These are phyloP conservation scores for Crypturellus undulatus DNA, from an alignment of 2,113 vertebrate species.

Conservation along the genomic window DNA sequence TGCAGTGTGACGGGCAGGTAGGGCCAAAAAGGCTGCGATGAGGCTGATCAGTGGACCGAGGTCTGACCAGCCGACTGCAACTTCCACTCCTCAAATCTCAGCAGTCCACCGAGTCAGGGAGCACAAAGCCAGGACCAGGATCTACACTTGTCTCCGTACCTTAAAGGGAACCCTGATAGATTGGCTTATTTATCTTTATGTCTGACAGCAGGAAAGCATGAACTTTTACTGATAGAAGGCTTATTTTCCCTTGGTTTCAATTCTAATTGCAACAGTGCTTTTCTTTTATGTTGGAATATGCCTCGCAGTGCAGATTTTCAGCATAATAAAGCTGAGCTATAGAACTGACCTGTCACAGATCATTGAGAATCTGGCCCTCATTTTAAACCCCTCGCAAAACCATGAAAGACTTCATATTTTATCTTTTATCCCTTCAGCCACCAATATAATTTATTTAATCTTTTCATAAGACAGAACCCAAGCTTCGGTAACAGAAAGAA, in stretches of 20 bases:
- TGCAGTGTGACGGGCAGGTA: fast-evolving
- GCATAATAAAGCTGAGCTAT: slow-evolving; percentile 51
- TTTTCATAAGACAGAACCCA: not conserved
- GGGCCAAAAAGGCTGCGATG: not conserved
- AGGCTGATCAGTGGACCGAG: not conserved
- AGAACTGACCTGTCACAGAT: slow-evolving; percentile 55
- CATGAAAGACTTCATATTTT: slow-evolving; percentile 28
- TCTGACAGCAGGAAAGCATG: not conserved
- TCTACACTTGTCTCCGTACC: not conserved
- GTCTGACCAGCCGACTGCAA: not conserved
- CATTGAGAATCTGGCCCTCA: slow-evolving; percentile 5
- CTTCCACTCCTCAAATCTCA: not conserved
- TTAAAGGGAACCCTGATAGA: not conserved
- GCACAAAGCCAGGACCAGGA: not conserved
- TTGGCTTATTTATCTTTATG: slow-evolving; percentile 1
- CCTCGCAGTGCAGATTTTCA: slow-evolving; percentile 49
- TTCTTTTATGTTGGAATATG: slow-evolving; percentile 4
- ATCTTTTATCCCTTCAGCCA: slow-evolving; percentile 30
- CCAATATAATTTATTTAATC: not conserved
- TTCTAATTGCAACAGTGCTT: not conserved
- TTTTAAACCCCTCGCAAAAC: slow-evolving; percentile 44
- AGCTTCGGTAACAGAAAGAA: not conserved
- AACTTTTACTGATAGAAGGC: not conserved
- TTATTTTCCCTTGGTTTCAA: slow-evolving; percentile 11
- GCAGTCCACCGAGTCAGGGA: not conserved